These are phyloP conservation scores for Chydorus sphaericus DNA, from an alignment of 2,888 invertebrate species.

Conservation along the genomic window DNA sequence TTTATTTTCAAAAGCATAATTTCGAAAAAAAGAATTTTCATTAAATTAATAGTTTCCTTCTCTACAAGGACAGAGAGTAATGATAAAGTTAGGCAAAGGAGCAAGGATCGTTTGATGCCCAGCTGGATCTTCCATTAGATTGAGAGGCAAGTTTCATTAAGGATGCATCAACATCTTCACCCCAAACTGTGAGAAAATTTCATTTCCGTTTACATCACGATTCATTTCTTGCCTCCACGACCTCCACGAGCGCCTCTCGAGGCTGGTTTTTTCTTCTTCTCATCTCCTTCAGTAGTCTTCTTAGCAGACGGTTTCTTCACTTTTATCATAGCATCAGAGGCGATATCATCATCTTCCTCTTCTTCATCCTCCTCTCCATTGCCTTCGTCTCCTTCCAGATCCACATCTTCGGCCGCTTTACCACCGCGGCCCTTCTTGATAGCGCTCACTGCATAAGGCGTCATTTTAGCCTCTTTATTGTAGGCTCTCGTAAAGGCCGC, in stretches of 20 bases:
- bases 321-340: constrained; percentile 65
- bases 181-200: too few relatives aligned
- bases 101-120: background rate
- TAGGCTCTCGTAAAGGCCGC: constrained; percentile 83
- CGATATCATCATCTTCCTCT: constrained; percentile 41
- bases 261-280: constrained; percentile 17
- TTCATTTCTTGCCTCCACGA: constrained; percentile 19
- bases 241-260: constrained; percentile 24
- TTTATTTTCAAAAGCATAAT: too few relatives aligned
- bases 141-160: constrained; percentile 10
- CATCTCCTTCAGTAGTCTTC: constrained; percentile 16
- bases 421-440: constrained; percentile 32
- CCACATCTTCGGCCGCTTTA: constrained; percentile 22
- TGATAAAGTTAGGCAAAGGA: constrained; percentile 1
- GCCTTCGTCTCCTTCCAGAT: constrained; percentile 30
- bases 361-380: constrained; percentile 28
- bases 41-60: too few relatives aligned
- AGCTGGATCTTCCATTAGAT: constrained; percentile 11
- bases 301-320: constrained; percentile 30
- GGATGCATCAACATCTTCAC: background rate
- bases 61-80: too few relatives aligned
- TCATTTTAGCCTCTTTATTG: constrained; percentile 64
- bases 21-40: too few relatives aligned
- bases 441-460: constrained; percentile 57
- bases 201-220: too few relatives aligned